Base-by-base conservation (phyloP, 2,797 vertebrate genomes). In the Chrysocyon brachyurus region DNA sequence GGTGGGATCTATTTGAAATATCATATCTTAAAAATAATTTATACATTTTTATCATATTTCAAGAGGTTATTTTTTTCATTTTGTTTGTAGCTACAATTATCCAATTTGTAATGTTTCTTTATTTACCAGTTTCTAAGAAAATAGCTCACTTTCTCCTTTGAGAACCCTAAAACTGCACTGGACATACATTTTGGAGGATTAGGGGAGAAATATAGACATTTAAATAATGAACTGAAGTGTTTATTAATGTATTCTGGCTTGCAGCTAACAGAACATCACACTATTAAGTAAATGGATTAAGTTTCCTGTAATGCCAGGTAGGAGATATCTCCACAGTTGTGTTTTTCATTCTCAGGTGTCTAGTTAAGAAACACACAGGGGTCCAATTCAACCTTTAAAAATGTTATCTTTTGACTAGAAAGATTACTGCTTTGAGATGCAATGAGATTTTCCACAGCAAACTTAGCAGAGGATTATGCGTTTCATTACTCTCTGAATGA, bases 211-310 rank as follows among this genome's bases (percentile, higher is more conserved):
- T 90, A n/a, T 61, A 97, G 93, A 28, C 19, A 96, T 99, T 98
- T 98, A 98, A 97, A 98, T 97, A 97, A 98, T 98, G 89, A 98
- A 98, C 28, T 91, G 15, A 98, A 97, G 61, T 95, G 96, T 98
- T 98, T 98, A 99, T 98, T 98, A 98, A 90, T 98, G 95, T 98
- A 57, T 96, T 92, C 95, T 98, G 97, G 87, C 94, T 98, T 97
- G 96, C 88, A 97, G 84, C 95, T 98, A 98, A 98, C 98, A 98
- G 94, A 97, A 97, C 91, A 98, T 94, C 96, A 96, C 9, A 21
- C 93, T 82, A 93, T 87, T 98, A 96, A 97, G 96, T 98, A 98
- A 99, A 99, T 98, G 98, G 98, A 99, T 98, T 98, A 98, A 98
- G 97, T 94, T 98, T 96, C 97, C 98, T 97, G 93, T 97, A 98